Evolutionary conservation across 2,888 invertebrate genomes (phyloP).

Genomic region (Cantharis flavilabris): DNA sequence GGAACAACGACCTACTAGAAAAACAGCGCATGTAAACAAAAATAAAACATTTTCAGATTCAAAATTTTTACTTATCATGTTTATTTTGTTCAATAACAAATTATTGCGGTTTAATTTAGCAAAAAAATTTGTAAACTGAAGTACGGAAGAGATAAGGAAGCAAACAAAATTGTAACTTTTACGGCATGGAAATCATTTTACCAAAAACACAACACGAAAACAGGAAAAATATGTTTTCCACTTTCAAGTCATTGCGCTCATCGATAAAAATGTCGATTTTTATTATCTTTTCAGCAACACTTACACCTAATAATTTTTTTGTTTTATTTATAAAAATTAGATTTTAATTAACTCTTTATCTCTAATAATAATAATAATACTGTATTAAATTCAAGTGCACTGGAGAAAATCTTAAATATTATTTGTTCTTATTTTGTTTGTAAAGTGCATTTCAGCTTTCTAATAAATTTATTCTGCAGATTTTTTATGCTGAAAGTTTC

Average conservation of each 20-base stretch:
- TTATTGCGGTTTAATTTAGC: neutral
- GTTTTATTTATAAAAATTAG: neutral
- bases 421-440: slow-evolving; percentile 14
- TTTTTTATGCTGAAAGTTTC: slow-evolving; percentile 26
- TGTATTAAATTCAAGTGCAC: too few relatives aligned
- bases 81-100: neutral
- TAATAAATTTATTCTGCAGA: slow-evolving; percentile 25
- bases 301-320: neutral
- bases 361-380: neutral
- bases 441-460: slow-evolving; percentile 25
- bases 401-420: neutral
- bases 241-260: neutral
- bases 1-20: slow-evolving; percentile 12
- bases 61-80: slow-evolving; percentile 7
- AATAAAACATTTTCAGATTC: neutral
- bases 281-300: neutral
- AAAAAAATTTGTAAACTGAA: neutral
- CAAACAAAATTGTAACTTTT: neutral
- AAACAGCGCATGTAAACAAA: slow-evolving; percentile 6
- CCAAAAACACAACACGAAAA: neutral
- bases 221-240: neutral
- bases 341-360: neutral
- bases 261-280: neutral
- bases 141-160: neutral
- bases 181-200: neutral